phyloP scores from a whole-genome alignment of 2,888 invertebrate genomes.

The Daptonema setosum region DNA sequence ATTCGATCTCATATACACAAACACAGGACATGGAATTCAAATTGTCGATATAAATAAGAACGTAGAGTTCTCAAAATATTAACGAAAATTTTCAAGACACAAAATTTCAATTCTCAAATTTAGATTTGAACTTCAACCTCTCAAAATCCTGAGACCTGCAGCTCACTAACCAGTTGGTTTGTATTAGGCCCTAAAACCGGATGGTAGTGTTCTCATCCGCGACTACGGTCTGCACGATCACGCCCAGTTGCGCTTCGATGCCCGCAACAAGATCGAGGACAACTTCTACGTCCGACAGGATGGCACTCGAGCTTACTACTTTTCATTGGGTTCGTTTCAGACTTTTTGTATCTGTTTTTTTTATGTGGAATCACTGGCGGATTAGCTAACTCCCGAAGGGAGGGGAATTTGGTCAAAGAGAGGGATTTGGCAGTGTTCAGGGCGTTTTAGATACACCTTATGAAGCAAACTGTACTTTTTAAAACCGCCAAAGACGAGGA shows the following conservation, averaged over 20 bases:
- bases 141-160: no score
- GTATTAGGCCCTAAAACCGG: slow-evolving; percentile 36
- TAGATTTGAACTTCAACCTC: no score
- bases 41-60: no score
- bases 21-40: no score
- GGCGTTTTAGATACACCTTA: background rate
- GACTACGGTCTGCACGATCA: slow-evolving; percentile 89
- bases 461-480: background rate
- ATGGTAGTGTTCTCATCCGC: slow-evolving; percentile 60
- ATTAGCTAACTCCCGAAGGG: background rate
- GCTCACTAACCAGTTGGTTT: no score
- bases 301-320: slow-evolving; percentile 55
- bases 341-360: background rate
- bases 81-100: no score
- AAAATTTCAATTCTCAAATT: no score
- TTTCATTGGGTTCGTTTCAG: slow-evolving; percentile 27
- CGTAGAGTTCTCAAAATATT: no score
- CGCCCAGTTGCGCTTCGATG: slow-evolving; percentile 77
- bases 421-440: background rate
- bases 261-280: slow-evolving; percentile 50
- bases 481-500: background rate
- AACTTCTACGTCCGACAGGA: slow-evolving; percentile 77
- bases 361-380: no score
- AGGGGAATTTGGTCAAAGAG: background rate
- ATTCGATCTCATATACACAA: no score